These are phyloP conservation scores for Rallus limicola DNA, from an alignment of 2,113 vertebrate genomes.

Conservation along the genomic window DNA sequence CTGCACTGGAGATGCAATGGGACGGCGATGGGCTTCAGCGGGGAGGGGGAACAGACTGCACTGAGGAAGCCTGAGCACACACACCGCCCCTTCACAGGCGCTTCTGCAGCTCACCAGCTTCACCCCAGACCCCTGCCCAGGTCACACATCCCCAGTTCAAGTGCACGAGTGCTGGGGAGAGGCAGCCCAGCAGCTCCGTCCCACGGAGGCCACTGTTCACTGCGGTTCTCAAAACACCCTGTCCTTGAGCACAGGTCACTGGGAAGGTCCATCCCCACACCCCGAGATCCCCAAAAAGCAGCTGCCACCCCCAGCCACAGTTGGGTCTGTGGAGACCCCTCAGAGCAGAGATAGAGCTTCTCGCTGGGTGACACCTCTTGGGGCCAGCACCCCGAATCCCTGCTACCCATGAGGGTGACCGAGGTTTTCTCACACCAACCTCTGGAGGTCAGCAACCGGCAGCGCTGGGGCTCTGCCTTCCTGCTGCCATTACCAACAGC, in stretches of 20 bases:
- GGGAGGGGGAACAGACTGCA: neutral
- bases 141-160: neutral
- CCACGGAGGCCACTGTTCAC: fast-evolving
- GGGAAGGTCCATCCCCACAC: neutral
- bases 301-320: neutral
- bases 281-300: neutral
- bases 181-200: neutral
- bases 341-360: neutral
- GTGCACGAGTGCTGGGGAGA: fast-evolving
- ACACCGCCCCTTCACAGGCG: neutral
- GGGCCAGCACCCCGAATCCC: neutral
- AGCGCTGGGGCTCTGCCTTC: neutral
- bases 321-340: neutral
- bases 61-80: neutral
- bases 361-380: neutral
- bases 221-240: neutral
- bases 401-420: neutral
- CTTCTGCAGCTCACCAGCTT: neutral
- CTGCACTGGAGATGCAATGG: neutral
- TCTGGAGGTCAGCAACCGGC: constrained; percentile 50
- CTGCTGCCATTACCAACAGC: neutral
- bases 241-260: neutral
- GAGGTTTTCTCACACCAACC: constrained; percentile 10
- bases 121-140: neutral
- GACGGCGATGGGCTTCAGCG: neutral